Evolutionary conservation across 2,888 invertebrate species (phyloP).

Genomic region (Plebejus melissa): DNA sequence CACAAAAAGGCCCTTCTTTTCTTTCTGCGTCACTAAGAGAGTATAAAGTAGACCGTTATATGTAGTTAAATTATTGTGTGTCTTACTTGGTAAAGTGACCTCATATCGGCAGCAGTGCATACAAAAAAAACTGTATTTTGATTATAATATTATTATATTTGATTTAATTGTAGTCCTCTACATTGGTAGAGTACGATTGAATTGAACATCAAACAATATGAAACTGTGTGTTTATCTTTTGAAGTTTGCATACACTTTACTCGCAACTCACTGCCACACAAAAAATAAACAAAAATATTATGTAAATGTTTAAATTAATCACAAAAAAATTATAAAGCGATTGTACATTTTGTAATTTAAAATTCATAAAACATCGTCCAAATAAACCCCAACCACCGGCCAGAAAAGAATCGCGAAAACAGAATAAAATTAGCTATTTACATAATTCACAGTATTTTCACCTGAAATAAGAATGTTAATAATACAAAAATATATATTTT

Average conservation of each 20-base stretch:
- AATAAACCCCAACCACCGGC: constrained; percentile 7
- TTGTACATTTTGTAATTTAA: constrained; percentile 14
- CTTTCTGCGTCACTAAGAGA: too few species aligned
- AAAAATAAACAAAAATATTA: not conserved
- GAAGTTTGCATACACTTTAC: not conserved
- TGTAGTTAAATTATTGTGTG: too few species aligned
- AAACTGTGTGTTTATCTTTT: not conserved
- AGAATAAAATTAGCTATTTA: constrained; percentile 20
- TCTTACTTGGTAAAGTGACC: too few species aligned
- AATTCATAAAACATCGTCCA: constrained; percentile 12
- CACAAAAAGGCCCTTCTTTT: too few species aligned
- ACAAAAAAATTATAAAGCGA: not conserved
- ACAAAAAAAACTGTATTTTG: too few species aligned
- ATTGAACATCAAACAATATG: not conserved
- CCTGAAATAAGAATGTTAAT: constrained; percentile 31
- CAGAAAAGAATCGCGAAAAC: constrained; percentile 14
- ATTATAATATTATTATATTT: too few species aligned
- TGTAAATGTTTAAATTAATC: not conserved
- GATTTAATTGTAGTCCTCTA: not conserved
- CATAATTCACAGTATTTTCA: constrained; percentile 15
- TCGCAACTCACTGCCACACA: too few species aligned
- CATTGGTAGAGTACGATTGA: not conserved
- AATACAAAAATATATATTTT: constrained; percentile 30
- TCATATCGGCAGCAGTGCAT: not conserved
- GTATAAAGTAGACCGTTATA: too few species aligned